Conservation (phyloP, 1,140 invertebrate genomes). For the Drosophila ohnishii region DNA sequence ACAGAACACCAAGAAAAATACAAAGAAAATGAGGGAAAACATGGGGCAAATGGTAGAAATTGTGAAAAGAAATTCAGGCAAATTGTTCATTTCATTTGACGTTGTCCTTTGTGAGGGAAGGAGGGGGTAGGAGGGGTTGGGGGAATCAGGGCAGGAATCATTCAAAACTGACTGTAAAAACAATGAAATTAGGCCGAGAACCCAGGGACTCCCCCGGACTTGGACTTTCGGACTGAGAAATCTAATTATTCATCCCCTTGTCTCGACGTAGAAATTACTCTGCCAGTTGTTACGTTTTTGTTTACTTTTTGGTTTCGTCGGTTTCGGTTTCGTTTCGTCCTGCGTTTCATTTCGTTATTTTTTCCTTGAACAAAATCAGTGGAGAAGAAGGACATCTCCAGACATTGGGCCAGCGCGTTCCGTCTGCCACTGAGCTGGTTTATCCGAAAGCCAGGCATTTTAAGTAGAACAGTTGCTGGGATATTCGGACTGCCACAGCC, state of each 20-base stretch:
- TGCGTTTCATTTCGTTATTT: neutral
- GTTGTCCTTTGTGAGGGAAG: neutral
- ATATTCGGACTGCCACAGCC: slow-evolving; percentile 47
- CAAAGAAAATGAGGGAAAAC: slow-evolving; percentile 28
- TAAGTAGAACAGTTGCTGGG: slow-evolving; percentile 66
- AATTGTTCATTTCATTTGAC: slow-evolving; percentile 60
- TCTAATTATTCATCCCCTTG: slow-evolving; percentile 83
- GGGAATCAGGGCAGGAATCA: slow-evolving; percentile 50
- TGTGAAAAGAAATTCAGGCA: slow-evolving; percentile 31
- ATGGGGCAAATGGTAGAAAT: slow-evolving; percentile 8
- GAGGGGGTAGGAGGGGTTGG: neutral
- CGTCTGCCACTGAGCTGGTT: slow-evolving; percentile 61
- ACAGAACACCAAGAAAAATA: slow-evolving; percentile 14
- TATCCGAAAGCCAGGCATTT: slow-evolving; percentile 67
- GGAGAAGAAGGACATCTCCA: neutral
- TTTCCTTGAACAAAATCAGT: slow-evolving; percentile 4
- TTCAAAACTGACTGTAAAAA: slow-evolving; percentile 79
- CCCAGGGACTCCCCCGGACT: slow-evolving; percentile 12
- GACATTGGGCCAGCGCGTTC: slow-evolving; percentile 52
- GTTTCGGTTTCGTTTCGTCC: neutral
- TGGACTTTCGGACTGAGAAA: slow-evolving; percentile 61
- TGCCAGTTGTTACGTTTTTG: slow-evolving; percentile 38
- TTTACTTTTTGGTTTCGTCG: slow-evolving; percentile 55
- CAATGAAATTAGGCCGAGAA: slow-evolving; percentile 78
- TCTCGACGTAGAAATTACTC: slow-evolving; percentile 15